A percentile compares a stretch with the other conserved stretches of the same genome.
Evolutionary conservation across 2,888 invertebrate species (phyloP).

Genomic region (Eupeodes luniger): DNA sequence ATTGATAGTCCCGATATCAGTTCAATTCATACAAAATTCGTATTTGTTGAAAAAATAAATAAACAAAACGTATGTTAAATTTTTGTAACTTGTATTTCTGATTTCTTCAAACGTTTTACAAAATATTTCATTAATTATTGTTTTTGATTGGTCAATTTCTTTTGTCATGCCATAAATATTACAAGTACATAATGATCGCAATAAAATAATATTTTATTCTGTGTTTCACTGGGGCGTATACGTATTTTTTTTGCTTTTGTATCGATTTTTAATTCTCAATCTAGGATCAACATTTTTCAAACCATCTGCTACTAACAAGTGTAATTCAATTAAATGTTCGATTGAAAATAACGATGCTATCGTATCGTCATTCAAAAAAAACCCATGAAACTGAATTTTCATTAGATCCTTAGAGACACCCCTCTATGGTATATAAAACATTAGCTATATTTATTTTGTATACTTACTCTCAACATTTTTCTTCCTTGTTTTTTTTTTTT

Average conservation of each 20-base stretch:
- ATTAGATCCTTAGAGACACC: background rate
- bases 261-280: background rate
- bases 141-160: too few relatives aligned
- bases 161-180: too few relatives aligned
- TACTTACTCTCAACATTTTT: background rate
- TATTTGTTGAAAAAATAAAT: too few relatives aligned
- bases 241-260: constrained; percentile 7
- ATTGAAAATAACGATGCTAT: constrained; percentile 13
- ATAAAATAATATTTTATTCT: background rate
- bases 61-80: too few relatives aligned
- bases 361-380: background rate
- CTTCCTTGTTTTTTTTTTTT: constrained; percentile 3
- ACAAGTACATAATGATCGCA: background rate
- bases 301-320: constrained; percentile 26
- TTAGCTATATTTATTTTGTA: too few relatives aligned
- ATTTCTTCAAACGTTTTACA: too few relatives aligned
- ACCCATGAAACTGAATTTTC: background rate
- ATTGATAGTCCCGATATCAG: too few relatives aligned
- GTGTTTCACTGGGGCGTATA: constrained; percentile 36
- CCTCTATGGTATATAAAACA: background rate
- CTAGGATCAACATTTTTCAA: background rate
- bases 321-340: constrained; percentile 56
- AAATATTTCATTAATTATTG: too few relatives aligned
- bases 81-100: too few relatives aligned
- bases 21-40: too few relatives aligned